phyloP scores from a whole-genome alignment of 2,797 vertebrate genomes.

The Erithacus rubecula region DNA sequence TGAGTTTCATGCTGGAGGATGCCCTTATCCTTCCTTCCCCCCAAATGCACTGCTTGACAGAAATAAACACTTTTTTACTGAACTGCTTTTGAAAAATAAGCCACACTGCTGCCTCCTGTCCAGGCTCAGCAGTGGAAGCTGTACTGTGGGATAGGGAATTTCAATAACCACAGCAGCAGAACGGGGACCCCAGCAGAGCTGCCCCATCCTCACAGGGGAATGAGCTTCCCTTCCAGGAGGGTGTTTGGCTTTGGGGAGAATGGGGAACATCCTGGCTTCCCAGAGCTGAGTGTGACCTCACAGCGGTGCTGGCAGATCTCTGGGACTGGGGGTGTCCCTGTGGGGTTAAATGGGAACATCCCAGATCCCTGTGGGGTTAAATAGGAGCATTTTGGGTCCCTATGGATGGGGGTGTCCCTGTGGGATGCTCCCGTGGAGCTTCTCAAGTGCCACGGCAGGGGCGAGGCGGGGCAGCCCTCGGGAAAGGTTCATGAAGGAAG shows the following conservation, averaged over 20 bases:
- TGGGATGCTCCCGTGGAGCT: too few relatives aligned
- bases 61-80: fast-evolving
- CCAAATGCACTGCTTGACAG: fast-evolving
- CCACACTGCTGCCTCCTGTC: neutral
- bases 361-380: neutral
- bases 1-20: neutral
- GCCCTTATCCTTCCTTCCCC: neutral
- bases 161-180: fast-evolving
- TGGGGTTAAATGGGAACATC: neutral
- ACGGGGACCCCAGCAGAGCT: neutral
- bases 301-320: fast-evolving
- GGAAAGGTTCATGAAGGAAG: neutral
- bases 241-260: neutral
- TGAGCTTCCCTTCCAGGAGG: neutral
- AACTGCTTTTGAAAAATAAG: neutral
- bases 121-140: neutral
- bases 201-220: fast-evolving
- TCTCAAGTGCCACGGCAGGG: neutral
- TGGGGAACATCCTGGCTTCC: neutral
- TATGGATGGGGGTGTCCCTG: fast-evolving
- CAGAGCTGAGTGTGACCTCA: neutral
- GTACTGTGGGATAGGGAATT: fast-evolving
- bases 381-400: fast-evolving
- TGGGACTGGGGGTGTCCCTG: too few relatives aligned
- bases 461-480: neutral